phyloP scores from a whole-genome alignment of 2,888 invertebrate genomes.

The Quadroppia sp. region DNA sequence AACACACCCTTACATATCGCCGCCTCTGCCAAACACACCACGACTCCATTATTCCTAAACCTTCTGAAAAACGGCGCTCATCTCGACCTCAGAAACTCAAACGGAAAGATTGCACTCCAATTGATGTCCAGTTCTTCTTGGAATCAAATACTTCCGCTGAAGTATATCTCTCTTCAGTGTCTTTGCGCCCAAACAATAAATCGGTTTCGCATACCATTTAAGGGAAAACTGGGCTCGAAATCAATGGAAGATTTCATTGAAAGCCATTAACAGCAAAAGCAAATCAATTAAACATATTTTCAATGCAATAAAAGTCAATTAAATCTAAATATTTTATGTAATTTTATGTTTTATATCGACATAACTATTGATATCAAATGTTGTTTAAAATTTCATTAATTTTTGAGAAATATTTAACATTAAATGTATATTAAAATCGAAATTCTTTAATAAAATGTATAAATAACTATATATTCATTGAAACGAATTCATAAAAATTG shows the following conservation, averaged over 20 bases:
- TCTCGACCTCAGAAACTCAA: slow-evolving; percentile 72
- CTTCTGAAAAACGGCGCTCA: slow-evolving; percentile 78
- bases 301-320: slow-evolving; percentile 50
- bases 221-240: slow-evolving; percentile 49
- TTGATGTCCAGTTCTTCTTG: slow-evolving; percentile 60
- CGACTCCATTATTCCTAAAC: slow-evolving; percentile 65
- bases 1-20: slow-evolving; percentile 84
- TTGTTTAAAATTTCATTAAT: neutral
- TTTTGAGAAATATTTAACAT: neutral
- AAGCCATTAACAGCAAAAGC: slow-evolving; percentile 49
- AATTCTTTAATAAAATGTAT: too few relatives aligned
- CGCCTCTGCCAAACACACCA: slow-evolving; percentile 67
- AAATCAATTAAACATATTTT: neutral
- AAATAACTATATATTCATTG: too few relatives aligned
- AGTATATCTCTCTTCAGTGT: slow-evolving; percentile 75
- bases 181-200: slow-evolving; percentile 73
- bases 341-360: neutral
- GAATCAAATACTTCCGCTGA: slow-evolving; percentile 65
- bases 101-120: slow-evolving; percentile 69
- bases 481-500: too few relatives aligned
- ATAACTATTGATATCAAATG: neutral
- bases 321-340: neutral
- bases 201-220: slow-evolving; percentile 50
- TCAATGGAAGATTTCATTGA: slow-evolving; percentile 50
- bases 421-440: slow-evolving; percentile 8